Base-by-base conservation (phyloP, 2,113 vertebrate genomes). In the Channa argus region DNA sequence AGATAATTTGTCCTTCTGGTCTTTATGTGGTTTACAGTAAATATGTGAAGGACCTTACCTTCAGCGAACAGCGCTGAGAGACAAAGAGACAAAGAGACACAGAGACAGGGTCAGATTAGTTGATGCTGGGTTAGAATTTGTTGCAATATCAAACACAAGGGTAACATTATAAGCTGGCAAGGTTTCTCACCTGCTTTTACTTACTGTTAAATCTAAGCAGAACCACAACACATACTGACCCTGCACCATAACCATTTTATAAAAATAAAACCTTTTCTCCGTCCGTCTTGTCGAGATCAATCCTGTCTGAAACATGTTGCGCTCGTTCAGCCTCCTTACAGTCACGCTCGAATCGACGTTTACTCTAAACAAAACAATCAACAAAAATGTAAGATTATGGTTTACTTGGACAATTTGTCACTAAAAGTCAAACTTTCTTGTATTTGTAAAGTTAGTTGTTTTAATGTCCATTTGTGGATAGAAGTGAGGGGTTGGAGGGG, bases 271-370 rank as follows among this genome's bases (percentile, higher is more conserved):
- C 97, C 95, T 99, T 99, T 69, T 99, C 97, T 37, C 97, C 96
- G 1, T 99, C 97, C 0, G 96, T 96, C 89, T 98, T 98, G 91
- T 99, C 98, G 0, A 96, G 95, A 8, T 99, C 97, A 89, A 99
- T 97, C 44, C 96, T 96, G 91, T 98, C 96, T 0, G 97, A 98
- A 79, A 96, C 91, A 63, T 98, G 97, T 84, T 98, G 97, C 0
- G 98, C 97, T 61, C 97, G 87, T 51, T 99, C 98, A 0, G 97
- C 98, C 79, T 99, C 98, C 75, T 98, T 99, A 90, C 98, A 99
- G 38, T 99, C 98, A 0, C 98, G 92, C 72, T 99, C 98, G 59
- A 98, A 99, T 0, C 96, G 86, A 6, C 97, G 94, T 82, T 99
- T 99, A 64, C 91, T 94, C 94, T 94, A 63, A 49, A 79, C 7